These are phyloP conservation scores for Urocynchramus pylzowi DNA, from an alignment of 2,113 vertebrate genomes.

Conservation along the genomic window DNA sequence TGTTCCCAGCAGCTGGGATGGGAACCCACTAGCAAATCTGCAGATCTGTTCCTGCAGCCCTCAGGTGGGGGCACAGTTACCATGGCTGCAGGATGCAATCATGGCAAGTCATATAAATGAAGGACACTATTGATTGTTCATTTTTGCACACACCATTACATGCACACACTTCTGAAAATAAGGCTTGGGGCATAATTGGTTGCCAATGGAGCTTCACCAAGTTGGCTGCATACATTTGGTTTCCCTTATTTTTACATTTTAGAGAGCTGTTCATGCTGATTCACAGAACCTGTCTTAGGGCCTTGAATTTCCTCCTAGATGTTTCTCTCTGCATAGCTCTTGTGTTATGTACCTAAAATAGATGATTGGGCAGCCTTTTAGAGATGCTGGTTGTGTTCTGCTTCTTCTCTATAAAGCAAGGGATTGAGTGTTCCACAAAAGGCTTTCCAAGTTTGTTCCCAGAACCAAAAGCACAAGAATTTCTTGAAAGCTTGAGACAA, in stretches of 20 bases:
- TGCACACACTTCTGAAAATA: conserved; percentile 13
- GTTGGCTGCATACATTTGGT: neutral
- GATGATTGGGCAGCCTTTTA: neutral
- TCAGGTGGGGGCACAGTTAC: conserved; percentile 20
- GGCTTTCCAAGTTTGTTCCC: neutral
- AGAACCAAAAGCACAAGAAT: neutral
- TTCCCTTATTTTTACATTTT: neutral
- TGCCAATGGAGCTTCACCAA: conserved; percentile 37
- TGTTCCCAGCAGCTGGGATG: neutral
- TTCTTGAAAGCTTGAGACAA: neutral
- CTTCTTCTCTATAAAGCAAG: neutral
- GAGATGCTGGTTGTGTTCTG: neutral
- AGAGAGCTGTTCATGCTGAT: neutral
- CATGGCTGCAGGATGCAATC: conserved; percentile 30
- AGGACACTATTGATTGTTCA: conserved; percentile 1
- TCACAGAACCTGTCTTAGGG: neutral
- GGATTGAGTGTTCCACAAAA: neutral
- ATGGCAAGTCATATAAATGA: neutral
- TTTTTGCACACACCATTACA: conserved; percentile 46
- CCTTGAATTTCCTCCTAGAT: neutral
- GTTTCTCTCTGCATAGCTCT: neutral
- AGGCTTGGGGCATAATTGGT: neutral
- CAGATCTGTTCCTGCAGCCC: neutral
- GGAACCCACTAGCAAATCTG: neutral
- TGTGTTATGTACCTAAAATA: neutral